A percentile compares a stretch with the other conserved stretches of the same genome.
Evolutionary conservation across 2,888 invertebrate genomes (phyloP).

Genomic region (Lasioglossum pauxillum): DNA sequence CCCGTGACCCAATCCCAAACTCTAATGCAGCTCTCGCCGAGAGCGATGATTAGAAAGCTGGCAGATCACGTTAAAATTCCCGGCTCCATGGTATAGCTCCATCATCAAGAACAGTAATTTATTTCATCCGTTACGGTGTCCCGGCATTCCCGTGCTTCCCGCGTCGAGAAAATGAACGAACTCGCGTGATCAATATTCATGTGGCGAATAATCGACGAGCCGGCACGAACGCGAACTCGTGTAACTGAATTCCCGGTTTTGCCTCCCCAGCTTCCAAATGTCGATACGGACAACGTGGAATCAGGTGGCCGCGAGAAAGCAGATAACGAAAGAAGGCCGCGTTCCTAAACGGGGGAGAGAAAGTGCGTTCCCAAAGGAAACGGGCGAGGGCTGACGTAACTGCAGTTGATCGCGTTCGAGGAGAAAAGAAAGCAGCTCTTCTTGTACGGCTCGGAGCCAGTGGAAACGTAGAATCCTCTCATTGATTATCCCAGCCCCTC

Average conservation of each 20-base stretch:
- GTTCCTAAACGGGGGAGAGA: constrained; percentile 53
- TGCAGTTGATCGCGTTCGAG: constrained; percentile 15
- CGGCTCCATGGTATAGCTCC: neutral
- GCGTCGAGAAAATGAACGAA: neutral
- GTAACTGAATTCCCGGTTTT: neutral
- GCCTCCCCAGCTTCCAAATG: neutral
- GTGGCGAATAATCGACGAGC: neutral
- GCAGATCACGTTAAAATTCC: neutral
- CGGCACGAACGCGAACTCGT: neutral
- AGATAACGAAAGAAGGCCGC: constrained; percentile 25
- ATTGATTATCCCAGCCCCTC: neutral
- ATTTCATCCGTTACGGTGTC: neutral
- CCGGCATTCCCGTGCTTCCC: neutral
- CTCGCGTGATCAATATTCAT: constrained; percentile 10
- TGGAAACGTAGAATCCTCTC: neutral
- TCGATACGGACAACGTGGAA: neutral
- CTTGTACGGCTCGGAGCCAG: neutral
- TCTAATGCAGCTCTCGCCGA: neutral
- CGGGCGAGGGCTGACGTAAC: constrained; percentile 24
- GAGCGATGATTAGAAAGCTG: constrained; percentile 1
- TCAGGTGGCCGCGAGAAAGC: constrained; percentile 23
- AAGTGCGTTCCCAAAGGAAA: constrained; percentile 28
- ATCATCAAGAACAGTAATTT: neutral
- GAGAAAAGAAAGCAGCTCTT: neutral
- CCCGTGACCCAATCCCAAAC: neutral